A percentile compares a stretch with the other conserved stretches of the same genome.
These are phyloP conservation scores for Colistium nudipinnis DNA, from an alignment of 2,113 vertebrate genomes.

Conservation along the genomic window DNA sequence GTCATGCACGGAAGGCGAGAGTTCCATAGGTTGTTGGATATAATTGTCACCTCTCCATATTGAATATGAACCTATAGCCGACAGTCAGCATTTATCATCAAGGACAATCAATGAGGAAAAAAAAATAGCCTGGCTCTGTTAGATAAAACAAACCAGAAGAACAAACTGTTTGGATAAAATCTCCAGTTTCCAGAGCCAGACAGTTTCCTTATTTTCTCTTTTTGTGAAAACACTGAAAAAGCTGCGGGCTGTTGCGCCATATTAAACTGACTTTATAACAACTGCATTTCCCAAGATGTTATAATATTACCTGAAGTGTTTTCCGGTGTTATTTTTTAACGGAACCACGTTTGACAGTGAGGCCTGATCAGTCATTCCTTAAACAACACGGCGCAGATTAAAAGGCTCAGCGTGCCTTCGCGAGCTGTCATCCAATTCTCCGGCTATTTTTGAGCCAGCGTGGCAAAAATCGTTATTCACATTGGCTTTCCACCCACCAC, in stretches of 20 bases:
- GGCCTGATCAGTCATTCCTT: conserved; percentile 24
- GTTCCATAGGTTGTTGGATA: too few relatives aligned
- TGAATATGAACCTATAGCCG: too few relatives aligned
- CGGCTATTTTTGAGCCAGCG: conserved; percentile 66
- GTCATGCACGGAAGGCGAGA: background rate
- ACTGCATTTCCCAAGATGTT: background rate
- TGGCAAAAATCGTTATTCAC: conserved; percentile 60
- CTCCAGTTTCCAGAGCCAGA: background rate
- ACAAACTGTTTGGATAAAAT: too few relatives aligned
- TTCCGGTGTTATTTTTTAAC: conserved; percentile 18
- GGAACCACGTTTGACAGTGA: background rate
- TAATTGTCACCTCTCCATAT: background rate
- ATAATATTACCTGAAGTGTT: background rate
- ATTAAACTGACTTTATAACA: background rate
- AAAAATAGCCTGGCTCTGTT: background rate
- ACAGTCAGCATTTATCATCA: too few relatives aligned
- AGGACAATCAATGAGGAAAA: too few relatives aligned
- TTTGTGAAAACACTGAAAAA: background rate
- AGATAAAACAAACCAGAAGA: background rate
- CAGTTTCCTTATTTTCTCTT: background rate
- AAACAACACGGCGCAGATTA: too few relatives aligned
- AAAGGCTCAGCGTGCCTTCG: conserved; percentile 36
- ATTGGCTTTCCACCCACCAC: conserved; percentile 73
- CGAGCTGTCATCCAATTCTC: conserved; percentile 52
- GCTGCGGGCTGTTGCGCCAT: background rate